Evolutionary conservation across 2,888 invertebrate genomes (phyloP).

Genomic region (Andrena fulva): DNA sequence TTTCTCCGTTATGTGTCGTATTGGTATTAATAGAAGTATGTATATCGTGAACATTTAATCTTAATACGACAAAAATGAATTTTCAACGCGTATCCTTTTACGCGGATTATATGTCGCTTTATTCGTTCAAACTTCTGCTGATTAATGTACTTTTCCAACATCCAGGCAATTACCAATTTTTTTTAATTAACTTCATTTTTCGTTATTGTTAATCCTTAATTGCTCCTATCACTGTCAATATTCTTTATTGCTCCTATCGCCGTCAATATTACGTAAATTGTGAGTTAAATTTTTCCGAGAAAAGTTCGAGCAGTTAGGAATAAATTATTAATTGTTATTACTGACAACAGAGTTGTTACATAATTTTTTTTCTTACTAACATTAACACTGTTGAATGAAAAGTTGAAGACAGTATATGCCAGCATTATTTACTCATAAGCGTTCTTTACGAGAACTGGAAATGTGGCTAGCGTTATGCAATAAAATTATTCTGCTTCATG

Average conservation of each 20-base stretch:
- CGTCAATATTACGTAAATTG: no score
- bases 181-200: no score
- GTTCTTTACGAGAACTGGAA: neutral
- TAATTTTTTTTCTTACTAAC: neutral
- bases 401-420: neutral
- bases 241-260: no score
- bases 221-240: no score
- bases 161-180: no score
- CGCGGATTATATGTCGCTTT: neutral
- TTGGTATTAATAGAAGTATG: constrained; percentile 49
- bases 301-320: no score
- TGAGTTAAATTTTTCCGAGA: no score
- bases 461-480: neutral
- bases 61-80: constrained; percentile 21
- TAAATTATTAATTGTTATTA: no score
- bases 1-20: constrained; percentile 8
- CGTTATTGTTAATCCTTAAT: no score
- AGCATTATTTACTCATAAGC: neutral
- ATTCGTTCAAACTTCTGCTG: neutral
- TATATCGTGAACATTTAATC: constrained; percentile 14
- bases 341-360: neutral
- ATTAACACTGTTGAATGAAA: neutral
- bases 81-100: neutral
- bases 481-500: neutral
- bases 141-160: no score